Percentiles rank a stretch among this genome's conserved stretches.
Conservation (phyloP, 2,888 invertebrate species). For the Campaea margaritaria region DNA sequence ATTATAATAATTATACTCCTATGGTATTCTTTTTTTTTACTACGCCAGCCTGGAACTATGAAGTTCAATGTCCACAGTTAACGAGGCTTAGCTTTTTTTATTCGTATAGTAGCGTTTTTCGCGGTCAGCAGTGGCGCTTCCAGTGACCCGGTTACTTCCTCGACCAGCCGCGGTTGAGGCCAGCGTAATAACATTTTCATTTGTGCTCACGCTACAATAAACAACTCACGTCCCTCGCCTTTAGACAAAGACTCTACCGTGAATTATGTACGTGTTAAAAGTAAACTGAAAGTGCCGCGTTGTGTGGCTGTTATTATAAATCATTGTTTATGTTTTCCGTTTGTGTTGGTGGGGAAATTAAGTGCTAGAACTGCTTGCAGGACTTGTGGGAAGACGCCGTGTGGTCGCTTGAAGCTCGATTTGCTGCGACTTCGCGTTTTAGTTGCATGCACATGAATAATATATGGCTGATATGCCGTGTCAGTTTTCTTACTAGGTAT, state of each 20-base stretch:
- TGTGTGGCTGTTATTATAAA: constrained; percentile 84
- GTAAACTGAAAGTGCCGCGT: constrained; percentile 85
- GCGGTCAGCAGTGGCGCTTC: constrained; percentile 44
- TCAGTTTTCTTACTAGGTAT: constrained; percentile 35
- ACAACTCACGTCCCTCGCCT: constrained; percentile 84
- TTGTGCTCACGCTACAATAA: constrained; percentile 83
- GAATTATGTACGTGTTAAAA: constrained; percentile 86
- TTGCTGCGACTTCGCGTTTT: constrained; percentile 50
- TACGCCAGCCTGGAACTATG: too few relatives aligned
- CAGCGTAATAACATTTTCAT: constrained; percentile 84
- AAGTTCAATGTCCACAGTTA: too few relatives aligned
- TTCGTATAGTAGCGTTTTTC: neutral
- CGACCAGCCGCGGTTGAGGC: constrained; percentile 65
- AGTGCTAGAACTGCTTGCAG: constrained; percentile 77
- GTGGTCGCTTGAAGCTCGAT: constrained; percentile 57
- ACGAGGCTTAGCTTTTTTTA: too few relatives aligned
- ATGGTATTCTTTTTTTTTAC: too few relatives aligned
- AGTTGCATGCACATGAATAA: constrained; percentile 45
- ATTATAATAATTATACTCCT: too few relatives aligned
- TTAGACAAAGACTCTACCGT: constrained; percentile 83
- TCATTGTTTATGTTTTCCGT: constrained; percentile 86
- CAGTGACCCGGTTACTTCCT: constrained; percentile 52
- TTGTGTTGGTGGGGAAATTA: constrained; percentile 80
- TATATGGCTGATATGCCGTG: constrained; percentile 32
- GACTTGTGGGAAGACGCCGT: constrained; percentile 53